Evolutionary conservation across 2,888 invertebrate genomes (phyloP).

Genomic region (Biston betularia): DNA sequence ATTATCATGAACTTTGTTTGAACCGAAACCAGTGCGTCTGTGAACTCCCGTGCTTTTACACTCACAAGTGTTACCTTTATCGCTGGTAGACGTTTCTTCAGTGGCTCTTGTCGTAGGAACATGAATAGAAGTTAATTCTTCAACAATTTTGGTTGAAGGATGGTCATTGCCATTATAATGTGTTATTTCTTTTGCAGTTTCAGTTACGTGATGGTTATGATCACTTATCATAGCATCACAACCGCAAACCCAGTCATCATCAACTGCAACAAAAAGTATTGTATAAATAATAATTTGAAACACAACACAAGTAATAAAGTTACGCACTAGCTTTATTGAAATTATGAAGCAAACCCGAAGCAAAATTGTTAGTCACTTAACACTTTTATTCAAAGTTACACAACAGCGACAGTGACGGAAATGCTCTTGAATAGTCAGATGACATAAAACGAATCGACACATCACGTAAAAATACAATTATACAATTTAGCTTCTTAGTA

Average conservation of each 20-base stretch:
- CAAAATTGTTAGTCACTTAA: no score
- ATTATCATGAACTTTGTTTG: neutral
- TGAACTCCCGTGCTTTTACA: neutral
- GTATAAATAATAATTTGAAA: neutral
- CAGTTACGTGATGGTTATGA: neutral
- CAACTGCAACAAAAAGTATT: neutral
- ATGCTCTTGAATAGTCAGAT: no score
- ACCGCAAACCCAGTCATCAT: neutral
- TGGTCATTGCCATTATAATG: neutral
- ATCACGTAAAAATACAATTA: no score
- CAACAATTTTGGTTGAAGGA: neutral
- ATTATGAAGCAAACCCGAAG: no score
- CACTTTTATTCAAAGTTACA: no score
- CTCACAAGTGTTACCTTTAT: conserved; percentile 2
- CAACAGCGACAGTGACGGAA: no score
- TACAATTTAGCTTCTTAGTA: no score
- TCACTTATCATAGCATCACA: neutral
- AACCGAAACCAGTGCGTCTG: neutral
- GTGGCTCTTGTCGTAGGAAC: no score
- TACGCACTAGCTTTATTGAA: no score
- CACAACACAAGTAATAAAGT: neutral
- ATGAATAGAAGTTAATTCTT: neutral
- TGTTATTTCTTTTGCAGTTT: neutral
- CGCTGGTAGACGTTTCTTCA: no score
- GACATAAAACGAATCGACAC: no score